Evolutionary conservation across 2,888 invertebrate species (phyloP).

Genomic region (Trachelus stipa): DNA sequence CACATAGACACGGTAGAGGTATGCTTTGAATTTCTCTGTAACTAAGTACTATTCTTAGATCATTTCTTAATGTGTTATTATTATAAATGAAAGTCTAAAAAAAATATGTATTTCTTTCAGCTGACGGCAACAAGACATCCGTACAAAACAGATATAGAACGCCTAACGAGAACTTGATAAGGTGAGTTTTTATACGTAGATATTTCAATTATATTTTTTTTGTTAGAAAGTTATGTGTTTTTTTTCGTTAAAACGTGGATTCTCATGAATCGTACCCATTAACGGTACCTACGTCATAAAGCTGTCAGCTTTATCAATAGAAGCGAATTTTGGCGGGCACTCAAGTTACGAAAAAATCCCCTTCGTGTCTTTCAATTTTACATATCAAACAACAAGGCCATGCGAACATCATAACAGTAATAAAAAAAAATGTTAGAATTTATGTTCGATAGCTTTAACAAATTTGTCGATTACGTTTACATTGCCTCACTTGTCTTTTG

Average conservation of each 20-base stretch:
- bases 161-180: slow-evolving; percentile 81
- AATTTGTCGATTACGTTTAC: slow-evolving; percentile 44
- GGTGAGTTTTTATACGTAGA: slow-evolving; percentile 63
- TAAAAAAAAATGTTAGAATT: background rate
- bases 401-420: background rate
- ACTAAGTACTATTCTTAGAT: background rate
- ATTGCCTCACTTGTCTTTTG: slow-evolving; percentile 63
- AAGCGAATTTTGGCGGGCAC: background rate
- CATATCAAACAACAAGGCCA: background rate
- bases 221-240: too few species aligned
- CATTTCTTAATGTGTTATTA: background rate
- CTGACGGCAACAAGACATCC: slow-evolving; percentile 67
- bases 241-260: background rate
- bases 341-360: background rate
- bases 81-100: slow-evolving; percentile 2
- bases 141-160: slow-evolving; percentile 73
- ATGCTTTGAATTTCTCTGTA: slow-evolving; percentile 19
- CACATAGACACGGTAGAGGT: slow-evolving; percentile 73
- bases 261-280: background rate
- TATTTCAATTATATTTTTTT: background rate
- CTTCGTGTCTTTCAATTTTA: background rate
- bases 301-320: background rate
- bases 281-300: background rate
- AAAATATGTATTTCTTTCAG: slow-evolving; percentile 41
- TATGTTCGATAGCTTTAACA: slow-evolving; percentile 32